These are phyloP conservation scores for Corynorhinus townsendii DNA, from an alignment of 2,113 vertebrate species.

Conservation along the genomic window DNA sequence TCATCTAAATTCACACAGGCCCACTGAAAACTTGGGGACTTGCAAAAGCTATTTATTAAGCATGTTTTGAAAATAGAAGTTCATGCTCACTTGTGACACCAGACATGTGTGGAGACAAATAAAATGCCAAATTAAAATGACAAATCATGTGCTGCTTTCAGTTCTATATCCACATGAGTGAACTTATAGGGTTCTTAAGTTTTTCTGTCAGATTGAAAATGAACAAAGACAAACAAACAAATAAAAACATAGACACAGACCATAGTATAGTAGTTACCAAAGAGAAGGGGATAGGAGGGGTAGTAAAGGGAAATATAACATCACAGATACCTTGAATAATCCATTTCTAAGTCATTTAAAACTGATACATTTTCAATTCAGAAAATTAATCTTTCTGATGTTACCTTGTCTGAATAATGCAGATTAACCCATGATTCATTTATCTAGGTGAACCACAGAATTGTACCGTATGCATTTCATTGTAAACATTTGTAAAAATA, in stretches of 20 bases:
- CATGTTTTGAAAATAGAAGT: not conserved
- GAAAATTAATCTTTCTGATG: slow-evolving; percentile 29
- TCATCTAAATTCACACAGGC: not conserved
- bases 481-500: not conserved
- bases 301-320: not conserved
- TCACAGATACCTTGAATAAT: not conserved
- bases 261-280: not conserved
- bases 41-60: not conserved
- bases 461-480: not conserved
- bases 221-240: not conserved
- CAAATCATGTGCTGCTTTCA: not conserved
- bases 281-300: not conserved
- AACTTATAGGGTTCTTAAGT: not conserved
- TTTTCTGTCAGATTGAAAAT: not conserved
- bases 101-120: not conserved
- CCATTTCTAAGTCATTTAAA: not conserved
- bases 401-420: not conserved
- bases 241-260: not conserved
- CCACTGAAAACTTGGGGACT: not conserved
- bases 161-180: not conserved
- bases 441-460: not conserved
- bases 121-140: not conserved
- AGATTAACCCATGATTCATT: not conserved
- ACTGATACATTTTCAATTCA: not conserved
- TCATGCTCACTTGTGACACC: not conserved